Base-by-base conservation (phyloP, 2,888 invertebrate genomes). In the Acronicta leporina region DNA sequence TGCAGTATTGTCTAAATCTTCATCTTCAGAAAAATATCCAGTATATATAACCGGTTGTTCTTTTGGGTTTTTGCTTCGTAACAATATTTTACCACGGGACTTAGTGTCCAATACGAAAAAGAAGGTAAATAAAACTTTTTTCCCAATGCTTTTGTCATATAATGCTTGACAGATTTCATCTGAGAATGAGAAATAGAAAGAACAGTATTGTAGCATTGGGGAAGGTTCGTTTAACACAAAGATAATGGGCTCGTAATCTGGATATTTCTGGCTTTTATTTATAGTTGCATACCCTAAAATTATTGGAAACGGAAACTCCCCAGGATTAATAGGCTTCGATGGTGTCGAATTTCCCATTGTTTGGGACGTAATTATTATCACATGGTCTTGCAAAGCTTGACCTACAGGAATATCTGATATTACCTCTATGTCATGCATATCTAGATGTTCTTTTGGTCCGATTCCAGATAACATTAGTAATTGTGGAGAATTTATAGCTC, bases 41-140 rank as follows among this genome's bases (percentile, higher is more conserved):
- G 95, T 90, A 58, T 95, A 87, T 40, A 97, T 95, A 35, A 92
- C 70, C 0, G 96, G 96, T 35, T 91, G 87, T 5, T 95, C 94
- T 5, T 81, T 75, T 0, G 96, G 96, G 79, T 96, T 87, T 0
- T 76, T 66, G 7, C 95, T 95, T 48, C 86, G 86, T 2, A 97
- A 81, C 13, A 89, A 84, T 0, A 97, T 74, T 35, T 80, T 73
- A 4, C 96, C 96, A 13, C 86, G 87, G 0, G 95, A 95, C 69
- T 90, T 81, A 0, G 95, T 95, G 53, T 92, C 85, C 0, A 94
- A 50, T 35, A 68, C 40, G n/a, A 56, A 11, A 5, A 80, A n/a
- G 5, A 68, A 13, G 13, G 64, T 59, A 0, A 79, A 63, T 5
- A 85, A 13, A 0, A 68, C 42, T 45, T 75, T 73, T 33, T 57